phyloP scores from a whole-genome alignment of 2,888 invertebrate species.

The Tipula unca region DNA sequence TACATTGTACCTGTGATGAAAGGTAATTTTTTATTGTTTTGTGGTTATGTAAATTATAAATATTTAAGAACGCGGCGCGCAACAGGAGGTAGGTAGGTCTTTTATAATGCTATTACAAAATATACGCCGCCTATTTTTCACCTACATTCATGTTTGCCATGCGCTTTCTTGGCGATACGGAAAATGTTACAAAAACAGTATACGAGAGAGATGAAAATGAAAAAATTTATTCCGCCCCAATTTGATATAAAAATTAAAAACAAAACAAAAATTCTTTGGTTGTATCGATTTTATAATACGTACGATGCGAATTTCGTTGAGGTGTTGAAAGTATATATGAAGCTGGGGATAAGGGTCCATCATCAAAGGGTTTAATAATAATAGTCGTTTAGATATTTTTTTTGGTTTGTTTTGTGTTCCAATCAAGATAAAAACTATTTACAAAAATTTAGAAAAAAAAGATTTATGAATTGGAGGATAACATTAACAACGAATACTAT shows the following conservation, averaged over 20 bases:
- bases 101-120: neutral
- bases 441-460: neutral
- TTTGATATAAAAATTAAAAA: neutral
- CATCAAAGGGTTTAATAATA: neutral
- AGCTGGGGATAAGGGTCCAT: neutral
- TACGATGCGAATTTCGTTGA: neutral
- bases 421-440: constrained; percentile 8
- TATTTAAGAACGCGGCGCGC: neutral
- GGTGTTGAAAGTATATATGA: neutral
- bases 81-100: neutral
- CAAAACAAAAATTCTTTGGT: neutral
- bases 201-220: neutral
- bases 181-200: neutral
- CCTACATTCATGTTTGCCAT: neutral
- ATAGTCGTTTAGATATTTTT: neutral
- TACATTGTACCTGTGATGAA: constrained; percentile 84
- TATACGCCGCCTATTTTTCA: neutral
- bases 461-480: constrained; percentile 4
- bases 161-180: neutral
- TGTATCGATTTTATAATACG: neutral
- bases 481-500: neutral
- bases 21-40: constrained; percentile 47
- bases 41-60: neutral
- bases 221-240: neutral
- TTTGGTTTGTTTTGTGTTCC: neutral